Evolutionary conservation across 2,797 vertebrate species (phyloP).

Genomic region (Australoheros facetus): DNA sequence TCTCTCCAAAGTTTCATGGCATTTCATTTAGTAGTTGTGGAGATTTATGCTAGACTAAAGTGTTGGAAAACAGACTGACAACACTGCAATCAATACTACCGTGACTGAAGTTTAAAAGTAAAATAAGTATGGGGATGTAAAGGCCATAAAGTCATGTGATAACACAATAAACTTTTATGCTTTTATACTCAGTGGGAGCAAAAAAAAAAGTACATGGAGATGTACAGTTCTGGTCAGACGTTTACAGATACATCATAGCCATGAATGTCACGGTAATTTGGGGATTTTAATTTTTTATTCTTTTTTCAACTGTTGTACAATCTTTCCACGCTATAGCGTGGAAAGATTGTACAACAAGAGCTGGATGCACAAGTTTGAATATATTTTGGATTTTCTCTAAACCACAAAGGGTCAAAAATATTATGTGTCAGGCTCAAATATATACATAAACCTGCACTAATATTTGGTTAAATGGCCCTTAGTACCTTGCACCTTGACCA

Average conservation of each 20-base stretch:
- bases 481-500: background rate
- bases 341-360: accelerated
- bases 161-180: background rate
- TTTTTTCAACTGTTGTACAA: background rate
- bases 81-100: no score
- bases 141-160: background rate
- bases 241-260: background rate
- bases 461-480: background rate
- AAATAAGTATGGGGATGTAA: background rate
- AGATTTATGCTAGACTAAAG: background rate
- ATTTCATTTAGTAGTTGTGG: background rate
- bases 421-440: background rate
- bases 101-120: background rate
- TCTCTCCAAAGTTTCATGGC: background rate
- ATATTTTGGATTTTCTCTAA: background rate
- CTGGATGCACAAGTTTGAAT: background rate
- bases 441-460: accelerated
- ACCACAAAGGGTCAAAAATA: no score
- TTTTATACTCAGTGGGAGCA: background rate
- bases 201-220: background rate
- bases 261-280: background rate
- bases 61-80: background rate
- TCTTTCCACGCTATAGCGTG: no score
- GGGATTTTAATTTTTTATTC: background rate
- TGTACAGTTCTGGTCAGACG: background rate